Evolutionary conservation across 2,888 invertebrate species (phyloP).

Genomic region (Leptinotarsa juncta): DNA sequence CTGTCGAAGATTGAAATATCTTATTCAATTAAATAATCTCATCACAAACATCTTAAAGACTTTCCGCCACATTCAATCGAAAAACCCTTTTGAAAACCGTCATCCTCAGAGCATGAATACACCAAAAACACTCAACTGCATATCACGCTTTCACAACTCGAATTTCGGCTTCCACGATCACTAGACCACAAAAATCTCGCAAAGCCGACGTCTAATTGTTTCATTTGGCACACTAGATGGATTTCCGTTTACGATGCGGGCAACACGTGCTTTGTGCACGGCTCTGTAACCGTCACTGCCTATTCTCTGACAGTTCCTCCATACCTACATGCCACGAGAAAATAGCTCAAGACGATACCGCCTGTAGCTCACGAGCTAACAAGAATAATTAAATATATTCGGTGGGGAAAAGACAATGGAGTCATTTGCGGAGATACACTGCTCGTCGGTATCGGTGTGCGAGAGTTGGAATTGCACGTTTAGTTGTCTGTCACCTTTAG

Average conservation of each 20-base stretch:
- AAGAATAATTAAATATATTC: slow-evolving; percentile 38
- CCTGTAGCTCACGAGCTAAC: slow-evolving; percentile 33
- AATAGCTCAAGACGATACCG: slow-evolving; percentile 50
- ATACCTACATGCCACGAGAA: slow-evolving; percentile 45
- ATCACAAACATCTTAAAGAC: too few species aligned
- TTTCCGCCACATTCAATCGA: background rate
- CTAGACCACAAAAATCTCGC: slow-evolving; percentile 14
- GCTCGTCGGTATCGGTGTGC: slow-evolving; percentile 14
- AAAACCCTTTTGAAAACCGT: background rate
- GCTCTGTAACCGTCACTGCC: slow-evolving; percentile 46
- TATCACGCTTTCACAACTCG: background rate
- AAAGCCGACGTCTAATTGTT: slow-evolving; percentile 26
- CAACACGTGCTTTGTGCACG: slow-evolving; percentile 45
- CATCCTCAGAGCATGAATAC: background rate
- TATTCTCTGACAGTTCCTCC: slow-evolving; percentile 40
- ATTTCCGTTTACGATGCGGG: slow-evolving; percentile 46
- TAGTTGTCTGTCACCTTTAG: too few species aligned
- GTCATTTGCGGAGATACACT: slow-evolving; percentile 30
- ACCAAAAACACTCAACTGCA: slow-evolving; percentile 1
- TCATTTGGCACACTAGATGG: slow-evolving; percentile 31
- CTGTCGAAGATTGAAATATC: too few species aligned
- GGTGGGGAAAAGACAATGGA: slow-evolving; percentile 36
- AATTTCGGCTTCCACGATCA: slow-evolving; percentile 1
- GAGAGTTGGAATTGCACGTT: too few species aligned
- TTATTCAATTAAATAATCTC: too few species aligned